These are phyloP conservation scores for Drosophila rhopaloa DNA, from an alignment of 1,140 invertebrate species.

Conservation along the genomic window DNA sequence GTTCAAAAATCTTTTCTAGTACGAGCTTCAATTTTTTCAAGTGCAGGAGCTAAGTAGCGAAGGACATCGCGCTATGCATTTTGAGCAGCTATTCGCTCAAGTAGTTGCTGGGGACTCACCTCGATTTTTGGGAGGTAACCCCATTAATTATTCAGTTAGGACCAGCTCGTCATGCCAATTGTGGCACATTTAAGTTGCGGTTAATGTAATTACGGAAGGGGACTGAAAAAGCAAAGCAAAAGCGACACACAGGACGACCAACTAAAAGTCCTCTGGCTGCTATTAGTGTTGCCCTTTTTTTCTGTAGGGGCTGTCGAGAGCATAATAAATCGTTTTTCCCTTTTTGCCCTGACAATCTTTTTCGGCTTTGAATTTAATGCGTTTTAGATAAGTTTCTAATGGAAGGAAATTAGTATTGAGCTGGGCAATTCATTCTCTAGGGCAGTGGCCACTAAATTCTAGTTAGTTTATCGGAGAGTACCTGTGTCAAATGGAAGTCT, in stretches of 20 bases:
- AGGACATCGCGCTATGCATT: conserved; percentile 53
- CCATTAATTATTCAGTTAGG: conserved; percentile 76
- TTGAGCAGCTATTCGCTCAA: conserved; percentile 70
- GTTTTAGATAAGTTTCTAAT: conserved; percentile 61
- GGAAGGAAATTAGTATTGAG: conserved; percentile 54
- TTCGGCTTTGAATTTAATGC: conserved; percentile 56
- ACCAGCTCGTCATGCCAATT: conserved; percentile 60
- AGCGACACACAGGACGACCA: conserved; percentile 34
- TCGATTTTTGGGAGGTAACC: conserved; percentile 18
- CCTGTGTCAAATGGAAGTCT: conserved; percentile 34
- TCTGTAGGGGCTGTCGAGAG: conserved; percentile 34
- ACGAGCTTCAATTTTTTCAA: background rate
- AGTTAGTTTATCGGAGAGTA: conserved; percentile 47
- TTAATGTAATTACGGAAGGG: conserved; percentile 65
- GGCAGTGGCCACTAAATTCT: conserved; percentile 50
- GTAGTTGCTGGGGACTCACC: conserved; percentile 44
- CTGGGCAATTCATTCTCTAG: conserved; percentile 37
- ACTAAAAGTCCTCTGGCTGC: conserved; percentile 46
- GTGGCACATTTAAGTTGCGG: conserved; percentile 67
- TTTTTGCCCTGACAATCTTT: conserved; percentile 42
- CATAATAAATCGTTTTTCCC: conserved; percentile 60
- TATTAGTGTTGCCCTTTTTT: conserved; percentile 46
- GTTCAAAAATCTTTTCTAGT: background rate
- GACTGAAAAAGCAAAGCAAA: conserved; percentile 47
- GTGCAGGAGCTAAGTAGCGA: conserved; percentile 26